Evolutionary conservation across 2,113 vertebrate genomes (phyloP).

Genomic region (Hippocampus mohnikei): DNA sequence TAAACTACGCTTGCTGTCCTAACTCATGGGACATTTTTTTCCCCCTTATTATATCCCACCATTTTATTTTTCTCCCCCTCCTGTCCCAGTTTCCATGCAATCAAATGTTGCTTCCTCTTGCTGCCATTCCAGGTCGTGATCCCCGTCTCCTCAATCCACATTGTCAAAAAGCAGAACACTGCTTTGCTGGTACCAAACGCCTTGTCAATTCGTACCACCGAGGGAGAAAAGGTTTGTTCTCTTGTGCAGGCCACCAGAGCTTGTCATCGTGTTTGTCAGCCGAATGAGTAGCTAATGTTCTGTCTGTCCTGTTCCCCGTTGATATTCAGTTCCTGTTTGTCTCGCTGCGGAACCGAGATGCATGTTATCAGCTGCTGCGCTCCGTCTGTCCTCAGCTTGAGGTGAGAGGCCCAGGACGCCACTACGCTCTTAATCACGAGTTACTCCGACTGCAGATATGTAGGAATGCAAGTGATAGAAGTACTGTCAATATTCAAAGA

Average conservation of each 20-base stretch:
- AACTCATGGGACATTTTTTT: not conserved
- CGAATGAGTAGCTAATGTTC: not conserved
- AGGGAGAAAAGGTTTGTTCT: slow-evolving; percentile 79
- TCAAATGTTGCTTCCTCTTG: not conserved
- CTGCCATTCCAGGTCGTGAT: slow-evolving; percentile 69
- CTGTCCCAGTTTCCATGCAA: not conserved
- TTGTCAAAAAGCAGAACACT: slow-evolving; percentile 84
- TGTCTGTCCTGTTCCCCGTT: not conserved
- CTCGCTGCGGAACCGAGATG: slow-evolving; percentile 78
- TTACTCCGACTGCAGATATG: not conserved
- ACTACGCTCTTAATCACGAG: not conserved
- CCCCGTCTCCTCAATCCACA: slow-evolving; percentile 66
- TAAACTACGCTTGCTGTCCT: too few relatives aligned
- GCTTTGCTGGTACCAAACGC: slow-evolving; percentile 84
- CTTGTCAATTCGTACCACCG: slow-evolving; percentile 74
- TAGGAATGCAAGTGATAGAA: not conserved
- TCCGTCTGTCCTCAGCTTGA: slow-evolving; percentile 74
- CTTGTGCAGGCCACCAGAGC: not conserved
- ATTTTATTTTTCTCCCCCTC: too few relatives aligned
- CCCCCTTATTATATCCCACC: not conserved
- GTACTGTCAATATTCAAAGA: not conserved
- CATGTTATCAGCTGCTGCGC: slow-evolving; percentile 75
- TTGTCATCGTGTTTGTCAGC: not conserved
- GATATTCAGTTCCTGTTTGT: slow-evolving; percentile 76
- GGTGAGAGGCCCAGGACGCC: slow-evolving; percentile 50